These are phyloP conservation scores for Achroia grisella DNA, from an alignment of 1,140 invertebrate species.

Conservation along the genomic window DNA sequence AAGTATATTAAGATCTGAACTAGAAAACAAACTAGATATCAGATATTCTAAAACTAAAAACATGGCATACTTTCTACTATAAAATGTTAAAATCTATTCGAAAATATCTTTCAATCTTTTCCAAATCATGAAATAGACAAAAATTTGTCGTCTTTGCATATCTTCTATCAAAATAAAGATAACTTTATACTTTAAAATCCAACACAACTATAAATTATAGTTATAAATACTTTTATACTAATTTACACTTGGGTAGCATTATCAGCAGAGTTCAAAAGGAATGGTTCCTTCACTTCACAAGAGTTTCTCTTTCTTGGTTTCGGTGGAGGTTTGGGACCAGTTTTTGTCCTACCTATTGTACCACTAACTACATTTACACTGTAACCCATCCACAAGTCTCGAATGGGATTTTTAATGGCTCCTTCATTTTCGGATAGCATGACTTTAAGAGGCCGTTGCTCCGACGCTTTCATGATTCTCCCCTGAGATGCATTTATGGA, in stretches of 20 bases:
- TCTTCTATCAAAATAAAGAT: too few species aligned
- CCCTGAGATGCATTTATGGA: constrained; percentile 23
- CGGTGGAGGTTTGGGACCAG: constrained; percentile 33
- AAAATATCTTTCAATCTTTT: too few species aligned
- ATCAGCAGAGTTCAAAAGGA: constrained; percentile 43
- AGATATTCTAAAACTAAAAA: too few species aligned
- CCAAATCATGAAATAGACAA: too few species aligned
- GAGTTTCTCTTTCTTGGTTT: constrained; percentile 46
- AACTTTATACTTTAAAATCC: too few species aligned
- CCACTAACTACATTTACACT: constrained; percentile 47
- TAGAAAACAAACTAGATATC: too few species aligned
- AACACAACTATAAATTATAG: too few species aligned
- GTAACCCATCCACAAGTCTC: constrained; percentile 35
- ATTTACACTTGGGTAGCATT: constrained; percentile 55
- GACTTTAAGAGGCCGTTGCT: constrained; percentile 45
- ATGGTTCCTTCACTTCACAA: constrained; percentile 53
- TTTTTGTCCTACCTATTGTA: constrained; percentile 33
- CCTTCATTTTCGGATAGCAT: constrained; percentile 47
- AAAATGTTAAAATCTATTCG: too few species aligned
- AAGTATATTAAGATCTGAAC: too few species aligned
- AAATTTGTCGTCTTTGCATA: too few species aligned
- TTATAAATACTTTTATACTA: neutral
- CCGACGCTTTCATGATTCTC: constrained; percentile 22
- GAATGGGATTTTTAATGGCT: constrained; percentile 31
- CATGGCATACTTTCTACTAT: too few species aligned